Percentiles rank a stretch among this genome's conserved stretches.
These are phyloP conservation scores for Hippoglossus hippoglossus DNA, from an alignment of 2,797 vertebrate species.

Conservation along the genomic window DNA sequence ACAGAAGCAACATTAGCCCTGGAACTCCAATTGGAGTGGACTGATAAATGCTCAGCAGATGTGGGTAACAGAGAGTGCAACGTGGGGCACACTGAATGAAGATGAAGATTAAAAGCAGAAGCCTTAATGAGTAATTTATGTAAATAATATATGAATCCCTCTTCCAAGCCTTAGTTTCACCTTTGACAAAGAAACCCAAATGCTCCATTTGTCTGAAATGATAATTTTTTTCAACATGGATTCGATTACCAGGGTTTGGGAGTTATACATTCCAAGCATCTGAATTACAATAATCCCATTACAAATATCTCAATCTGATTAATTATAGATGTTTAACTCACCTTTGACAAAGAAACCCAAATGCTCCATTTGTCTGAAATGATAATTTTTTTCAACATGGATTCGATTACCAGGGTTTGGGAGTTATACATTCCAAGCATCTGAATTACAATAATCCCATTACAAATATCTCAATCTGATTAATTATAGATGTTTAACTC, in stretches of 20 bases:
- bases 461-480: slow-evolving; percentile 22
- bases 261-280: slow-evolving; percentile 17
- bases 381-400: too few species aligned
- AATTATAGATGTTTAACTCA: slow-evolving; percentile 8
- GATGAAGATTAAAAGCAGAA: slow-evolving; percentile 41
- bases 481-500: slow-evolving; percentile 10
- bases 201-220: slow-evolving; percentile 24
- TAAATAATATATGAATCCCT: slow-evolving; percentile 42
- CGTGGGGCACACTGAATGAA: slow-evolving; percentile 16
- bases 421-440: slow-evolving; percentile 17
- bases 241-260: slow-evolving; percentile 23
- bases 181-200: slow-evolving; percentile 39
- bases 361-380: too few species aligned
- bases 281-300: slow-evolving; percentile 23
- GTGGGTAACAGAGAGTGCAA: not conserved
- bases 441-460: slow-evolving; percentile 21
- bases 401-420: slow-evolving; percentile 22
- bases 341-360: too few species aligned
- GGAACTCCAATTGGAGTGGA: not conserved
- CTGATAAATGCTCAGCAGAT: slow-evolving; percentile 19
- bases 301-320: slow-evolving; percentile 25
- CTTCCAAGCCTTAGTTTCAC: slow-evolving; percentile 43
- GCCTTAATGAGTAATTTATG: slow-evolving; percentile 20
- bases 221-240: not conserved
- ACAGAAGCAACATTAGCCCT: slow-evolving; percentile 11